Conservation (phyloP, 1,140 invertebrate species). For the Spodoptera litura region DNA sequence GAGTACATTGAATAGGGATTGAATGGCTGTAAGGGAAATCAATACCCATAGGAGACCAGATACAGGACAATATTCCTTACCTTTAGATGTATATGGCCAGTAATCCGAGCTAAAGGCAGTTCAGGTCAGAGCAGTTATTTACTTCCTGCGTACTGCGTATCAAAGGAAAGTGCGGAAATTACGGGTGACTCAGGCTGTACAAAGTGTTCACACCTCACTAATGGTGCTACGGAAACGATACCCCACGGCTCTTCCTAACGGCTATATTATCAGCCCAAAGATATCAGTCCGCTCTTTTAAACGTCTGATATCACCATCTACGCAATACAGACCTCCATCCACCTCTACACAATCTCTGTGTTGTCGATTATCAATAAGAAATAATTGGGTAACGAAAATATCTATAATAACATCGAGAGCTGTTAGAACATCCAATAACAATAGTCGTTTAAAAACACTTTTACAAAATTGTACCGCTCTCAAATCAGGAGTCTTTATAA, state of each 20-base stretch:
- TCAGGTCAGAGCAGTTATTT: slow-evolving; percentile 21
- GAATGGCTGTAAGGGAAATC: no score
- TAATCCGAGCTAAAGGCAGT: background rate
- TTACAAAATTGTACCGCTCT: slow-evolving; percentile 26
- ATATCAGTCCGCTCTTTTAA: slow-evolving; percentile 19
- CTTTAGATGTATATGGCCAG: background rate
- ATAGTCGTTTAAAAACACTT: slow-evolving; percentile 36
- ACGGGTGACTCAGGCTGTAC: slow-evolving; percentile 23
- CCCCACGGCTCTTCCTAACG: slow-evolving; percentile 5
- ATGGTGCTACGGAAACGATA: slow-evolving; percentile 28
- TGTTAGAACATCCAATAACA: slow-evolving; percentile 20
- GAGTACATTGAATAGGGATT: no score
- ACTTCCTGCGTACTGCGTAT: slow-evolving; percentile 39
- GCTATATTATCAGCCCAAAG: slow-evolving; percentile 5
- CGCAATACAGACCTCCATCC: background rate
- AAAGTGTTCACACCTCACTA: slow-evolving; percentile 31
- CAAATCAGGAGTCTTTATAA: slow-evolving; percentile 36
- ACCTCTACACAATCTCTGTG: background rate
- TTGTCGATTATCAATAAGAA: slow-evolving; percentile 36
- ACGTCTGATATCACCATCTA: slow-evolving; percentile 3
- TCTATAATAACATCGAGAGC: slow-evolving; percentile 8
- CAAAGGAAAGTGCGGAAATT: slow-evolving; percentile 45
- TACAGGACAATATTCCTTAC: background rate
- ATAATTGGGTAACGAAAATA: slow-evolving; percentile 37
- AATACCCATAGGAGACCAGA: background rate